These are phyloP conservation scores for Auanema sp. DNA, from an alignment of 2,888 invertebrate species.

Conservation along the genomic window DNA sequence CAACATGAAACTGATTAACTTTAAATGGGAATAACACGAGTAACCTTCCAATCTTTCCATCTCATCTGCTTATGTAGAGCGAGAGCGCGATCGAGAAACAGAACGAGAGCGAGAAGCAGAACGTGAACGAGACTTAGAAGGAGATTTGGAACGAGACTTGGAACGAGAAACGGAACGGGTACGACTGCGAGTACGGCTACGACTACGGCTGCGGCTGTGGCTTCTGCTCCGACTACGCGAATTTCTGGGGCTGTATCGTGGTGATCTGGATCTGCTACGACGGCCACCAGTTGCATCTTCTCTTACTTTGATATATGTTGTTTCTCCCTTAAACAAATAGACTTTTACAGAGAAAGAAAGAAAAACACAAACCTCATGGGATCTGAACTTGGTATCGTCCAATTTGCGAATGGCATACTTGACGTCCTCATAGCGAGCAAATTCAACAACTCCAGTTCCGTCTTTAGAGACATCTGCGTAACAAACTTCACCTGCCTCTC, in stretches of 20 bases:
- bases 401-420: slow-evolving; percentile 97
- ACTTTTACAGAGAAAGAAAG: not conserved
- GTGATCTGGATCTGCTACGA: too few relatives aligned
- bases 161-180: slow-evolving; percentile 37
- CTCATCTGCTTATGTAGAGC: slow-evolving; percentile 15
- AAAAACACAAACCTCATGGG: slow-evolving; percentile 81
- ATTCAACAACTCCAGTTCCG: slow-evolving; percentile 97
- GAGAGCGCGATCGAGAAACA: slow-evolving; percentile 33
- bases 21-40: slow-evolving; percentile 9
- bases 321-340: slow-evolving; percentile 79
- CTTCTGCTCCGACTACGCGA: slow-evolving; percentile 38
- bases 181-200: slow-evolving; percentile 77
- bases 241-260: too few relatives aligned
- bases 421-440: slow-evolving; percentile 95
- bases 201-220: slow-evolving; percentile 73
- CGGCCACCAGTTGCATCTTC: slow-evolving; percentile 74
- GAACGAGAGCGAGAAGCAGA: slow-evolving; percentile 26
- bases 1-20: not conserved
- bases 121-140: slow-evolving; percentile 41
- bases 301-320: slow-evolving; percentile 92
- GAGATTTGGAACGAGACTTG: slow-evolving; percentile 49
- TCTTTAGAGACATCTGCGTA: slow-evolving; percentile 98
- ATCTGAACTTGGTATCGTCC: slow-evolving; percentile 95
- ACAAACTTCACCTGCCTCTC: slow-evolving; percentile 98
- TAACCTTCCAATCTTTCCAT: not conserved